Evolutionary conservation across 1,140 invertebrate species (phyloP), one percentile per base, ranked within the genome.

Genomic region (Globodera ellingtonae): DNA sequence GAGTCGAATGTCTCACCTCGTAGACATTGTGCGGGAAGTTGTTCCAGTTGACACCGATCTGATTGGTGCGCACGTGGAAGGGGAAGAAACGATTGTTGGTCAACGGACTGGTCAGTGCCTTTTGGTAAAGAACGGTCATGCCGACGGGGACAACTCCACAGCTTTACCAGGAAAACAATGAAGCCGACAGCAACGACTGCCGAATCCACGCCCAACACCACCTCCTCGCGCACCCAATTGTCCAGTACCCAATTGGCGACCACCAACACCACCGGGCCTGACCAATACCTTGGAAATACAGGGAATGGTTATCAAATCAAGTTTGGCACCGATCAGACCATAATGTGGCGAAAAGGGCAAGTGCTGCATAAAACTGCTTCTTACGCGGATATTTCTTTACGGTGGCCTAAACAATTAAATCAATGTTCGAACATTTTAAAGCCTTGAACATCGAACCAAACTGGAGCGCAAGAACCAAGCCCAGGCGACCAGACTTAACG

Each of bases 201-300:
- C 48, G 94, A 91, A 18, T 94, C 91, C 6, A 95, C 93, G 15
- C 93, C 93, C 82, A 93, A 93, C 0, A 95, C 94, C 0, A 95
- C 93, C 85, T 94, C 95, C 87, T 96, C 95, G 82, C 95, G 90
- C n/a, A 95, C 93, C 94, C 94, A 96, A 90, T 93, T 93, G 89
- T 94, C 94, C 74, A 96, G 93, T 70, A 93, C 92, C 81, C 93
- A 92, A 86, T 94, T 95, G 1, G 94, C 93, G n/a, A 94, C 92
- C 0, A 97, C 86, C 75, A 95, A 93, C 66, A 94, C 92, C 2
- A 94, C 90, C 0, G 94, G 94, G 3, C 93, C 93, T 3, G 94
- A 93, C 85, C 93, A 92, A 89, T 95, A 93, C 92, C 92, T 93
- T 21, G 46, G 21, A 80, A 10, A 82, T 5, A 35, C 35, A 18